Conservation (phyloP, 2,888 invertebrate genomes). For the Trilocha varians region DNA sequence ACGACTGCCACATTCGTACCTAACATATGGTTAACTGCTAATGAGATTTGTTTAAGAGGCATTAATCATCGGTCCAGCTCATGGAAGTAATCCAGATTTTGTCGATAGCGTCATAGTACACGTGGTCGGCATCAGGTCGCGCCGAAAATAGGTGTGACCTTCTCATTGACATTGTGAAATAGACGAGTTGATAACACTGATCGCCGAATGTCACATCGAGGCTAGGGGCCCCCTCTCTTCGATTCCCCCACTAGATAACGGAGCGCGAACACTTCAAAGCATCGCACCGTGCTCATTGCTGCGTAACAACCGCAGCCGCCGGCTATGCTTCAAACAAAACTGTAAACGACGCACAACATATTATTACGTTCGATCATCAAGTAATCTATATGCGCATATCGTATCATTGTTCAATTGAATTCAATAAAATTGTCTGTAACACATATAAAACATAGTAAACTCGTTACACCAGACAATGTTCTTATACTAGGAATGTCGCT, state of each 20-base stretch:
- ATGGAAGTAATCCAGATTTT: not conserved
- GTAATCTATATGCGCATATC: not conserved
- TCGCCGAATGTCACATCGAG: slow-evolving; percentile 68
- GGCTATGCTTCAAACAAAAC: slow-evolving; percentile 16
- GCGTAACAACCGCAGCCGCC: slow-evolving; percentile 21
- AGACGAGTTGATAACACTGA: slow-evolving; percentile 68
- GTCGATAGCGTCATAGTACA: slow-evolving; percentile 24
- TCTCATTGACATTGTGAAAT: slow-evolving; percentile 75
- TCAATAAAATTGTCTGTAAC: no score
- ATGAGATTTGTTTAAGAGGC: no score
- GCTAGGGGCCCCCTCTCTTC: slow-evolving; percentile 55
- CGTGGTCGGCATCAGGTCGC: slow-evolving; percentile 30
- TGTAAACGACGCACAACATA: slow-evolving; percentile 14
- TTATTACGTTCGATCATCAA: not conserved
- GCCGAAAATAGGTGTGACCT: slow-evolving; percentile 68
- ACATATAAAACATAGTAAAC: no score
- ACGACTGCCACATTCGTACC: slow-evolving; percentile 51
- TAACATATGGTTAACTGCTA: slow-evolving; percentile 18
- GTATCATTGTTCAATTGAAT: not conserved
- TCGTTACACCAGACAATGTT: no score
- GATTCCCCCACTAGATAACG: slow-evolving; percentile 37
- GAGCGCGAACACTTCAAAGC: slow-evolving; percentile 31
- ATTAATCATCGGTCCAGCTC: no score
- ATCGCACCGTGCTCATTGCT: slow-evolving; percentile 43
- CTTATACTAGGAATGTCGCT: no score